Conservation (phyloP, 2,888 invertebrate genomes). For the Uropetala carovei region DNA sequence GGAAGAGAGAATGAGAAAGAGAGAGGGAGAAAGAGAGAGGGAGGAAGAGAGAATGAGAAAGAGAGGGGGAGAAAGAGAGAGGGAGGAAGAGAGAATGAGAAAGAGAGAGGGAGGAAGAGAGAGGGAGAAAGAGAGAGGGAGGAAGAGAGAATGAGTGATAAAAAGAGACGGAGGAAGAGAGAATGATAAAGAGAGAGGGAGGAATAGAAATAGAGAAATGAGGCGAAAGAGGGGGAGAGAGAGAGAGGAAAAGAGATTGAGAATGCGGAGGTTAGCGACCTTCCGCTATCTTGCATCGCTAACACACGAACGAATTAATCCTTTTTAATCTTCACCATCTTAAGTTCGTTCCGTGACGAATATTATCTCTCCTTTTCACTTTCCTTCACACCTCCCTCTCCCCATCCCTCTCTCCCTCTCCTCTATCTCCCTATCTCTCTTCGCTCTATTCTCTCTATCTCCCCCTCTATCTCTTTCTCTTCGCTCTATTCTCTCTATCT, state of each 20-base stretch:
- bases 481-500: not conserved
- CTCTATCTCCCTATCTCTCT: too few relatives aligned
- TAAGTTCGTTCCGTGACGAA: constrained; percentile 1
- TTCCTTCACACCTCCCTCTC: constrained; percentile 6
- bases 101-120: not conserved
- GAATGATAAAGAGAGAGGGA: not conserved
- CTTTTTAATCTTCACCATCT: constrained; percentile 5
- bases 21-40: not conserved
- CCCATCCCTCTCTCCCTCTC: too few relatives aligned
- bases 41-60: not conserved
- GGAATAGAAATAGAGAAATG: not conserved
- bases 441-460: too few relatives aligned
- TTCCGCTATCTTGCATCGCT: not conserved
- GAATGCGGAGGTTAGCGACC: not conserved
- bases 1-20: not conserved
- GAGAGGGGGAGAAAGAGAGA: not conserved
- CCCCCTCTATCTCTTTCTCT: too few relatives aligned
- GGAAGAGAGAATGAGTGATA: not conserved
- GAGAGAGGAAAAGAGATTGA: not conserved
- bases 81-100: not conserved
- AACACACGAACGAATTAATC: constrained; percentile 19
- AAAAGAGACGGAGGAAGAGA: not conserved
- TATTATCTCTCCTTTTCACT: constrained; percentile 24
- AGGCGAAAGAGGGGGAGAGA: not conserved
- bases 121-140: too few relatives aligned